Evolutionary conservation across 2,113 vertebrate genomes (phyloP).

Genomic region (Ameiurus melas): DNA sequence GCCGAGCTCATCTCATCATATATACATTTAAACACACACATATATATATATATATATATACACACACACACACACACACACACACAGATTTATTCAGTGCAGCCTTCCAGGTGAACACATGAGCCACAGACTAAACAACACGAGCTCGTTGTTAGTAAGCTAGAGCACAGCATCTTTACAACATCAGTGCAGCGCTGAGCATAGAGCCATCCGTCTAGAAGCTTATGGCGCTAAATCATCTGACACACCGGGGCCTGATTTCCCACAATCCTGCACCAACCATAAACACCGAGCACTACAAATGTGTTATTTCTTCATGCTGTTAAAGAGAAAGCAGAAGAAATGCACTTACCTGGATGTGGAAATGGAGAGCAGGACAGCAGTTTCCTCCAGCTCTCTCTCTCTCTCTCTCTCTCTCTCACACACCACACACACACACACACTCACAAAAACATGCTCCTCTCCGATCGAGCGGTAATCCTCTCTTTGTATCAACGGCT

Average conservation of each 20-base stretch:
- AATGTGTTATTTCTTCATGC: not conserved
- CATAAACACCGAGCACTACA: not conserved
- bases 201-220: not conserved
- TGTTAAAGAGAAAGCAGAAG: conserved; percentile 1
- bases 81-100: not conserved
- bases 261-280: not conserved
- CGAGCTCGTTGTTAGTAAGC: not conserved
- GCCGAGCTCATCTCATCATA: not conserved
- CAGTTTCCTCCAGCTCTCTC: conserved; percentile 23
- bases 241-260: conserved; percentile 23
- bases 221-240: conserved; percentile 20
- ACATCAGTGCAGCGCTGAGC: conserved; percentile 6
- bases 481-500: conserved; percentile 80
- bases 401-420: conserved; percentile 20
- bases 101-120: not conserved
- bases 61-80: rapidly evolving
- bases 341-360: conserved; percentile 46
- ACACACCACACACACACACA: conserved; percentile 14
- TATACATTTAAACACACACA: too few relatives aligned
- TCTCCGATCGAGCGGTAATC: conserved; percentile 80
- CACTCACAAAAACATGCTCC: conserved; percentile 27
- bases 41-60: too few relatives aligned
- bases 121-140: not conserved
- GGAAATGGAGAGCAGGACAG: conserved; percentile 59
- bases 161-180: conserved; percentile 27